Conservation (phyloP, 92 coral and sea anemone species). For the Epizoanthus scotinus region DNA sequence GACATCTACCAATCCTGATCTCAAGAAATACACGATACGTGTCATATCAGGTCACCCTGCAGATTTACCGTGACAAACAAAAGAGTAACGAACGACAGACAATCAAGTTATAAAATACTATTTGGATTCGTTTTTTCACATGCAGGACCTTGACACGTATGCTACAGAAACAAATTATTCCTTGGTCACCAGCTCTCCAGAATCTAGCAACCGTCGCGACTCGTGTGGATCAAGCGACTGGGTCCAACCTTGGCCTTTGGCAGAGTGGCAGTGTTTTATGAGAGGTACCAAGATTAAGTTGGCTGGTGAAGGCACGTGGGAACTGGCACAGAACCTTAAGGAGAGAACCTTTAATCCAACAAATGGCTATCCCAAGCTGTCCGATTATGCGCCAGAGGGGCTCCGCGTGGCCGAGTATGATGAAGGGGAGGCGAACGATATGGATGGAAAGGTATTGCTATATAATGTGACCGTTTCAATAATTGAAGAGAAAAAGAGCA, state of each 20-base stretch:
- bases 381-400: too few species aligned
- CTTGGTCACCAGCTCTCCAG: slow-evolving; percentile 13
- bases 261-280: slow-evolving; percentile 61
- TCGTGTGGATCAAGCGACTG: slow-evolving; percentile 14
- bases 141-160: slow-evolving; percentile 23
- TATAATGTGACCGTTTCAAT: too few species aligned
- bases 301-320: slow-evolving; percentile 59
- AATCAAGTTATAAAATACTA: background rate
- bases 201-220: slow-evolving; percentile 8
- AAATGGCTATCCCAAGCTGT: too few species aligned
- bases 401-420: too few species aligned
- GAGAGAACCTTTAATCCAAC: background rate
- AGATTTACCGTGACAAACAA: too few species aligned
- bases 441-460: too few species aligned
- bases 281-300: slow-evolving; percentile 60
- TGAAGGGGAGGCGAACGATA: too few species aligned
- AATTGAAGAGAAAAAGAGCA: too few species aligned
- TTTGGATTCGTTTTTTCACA: background rate
- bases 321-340: slow-evolving; percentile 56
- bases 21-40: too few species aligned
- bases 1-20: too few species aligned
- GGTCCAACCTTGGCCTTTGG: slow-evolving; percentile 4
- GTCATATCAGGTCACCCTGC: too few species aligned
- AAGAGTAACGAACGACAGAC: too few species aligned
- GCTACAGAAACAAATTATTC: slow-evolving; percentile 18